phyloP scores from a whole-genome alignment of 2,113 vertebrate species.

The Aythya baeri region DNA sequence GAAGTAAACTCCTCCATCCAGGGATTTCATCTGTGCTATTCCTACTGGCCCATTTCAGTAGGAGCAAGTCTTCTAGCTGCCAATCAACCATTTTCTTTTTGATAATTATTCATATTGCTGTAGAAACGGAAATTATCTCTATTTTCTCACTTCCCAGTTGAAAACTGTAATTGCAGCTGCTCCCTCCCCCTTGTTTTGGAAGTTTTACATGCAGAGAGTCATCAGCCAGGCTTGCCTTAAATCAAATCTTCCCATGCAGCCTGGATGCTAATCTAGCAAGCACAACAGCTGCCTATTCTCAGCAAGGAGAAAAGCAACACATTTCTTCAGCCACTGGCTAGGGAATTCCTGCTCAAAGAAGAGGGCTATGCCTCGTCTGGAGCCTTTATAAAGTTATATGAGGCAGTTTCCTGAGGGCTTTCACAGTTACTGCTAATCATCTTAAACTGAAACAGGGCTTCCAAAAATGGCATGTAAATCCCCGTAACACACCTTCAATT shows the following conservation, averaged over 20 bases:
- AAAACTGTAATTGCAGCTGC: constrained; percentile 68
- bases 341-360: constrained; percentile 33
- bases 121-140: constrained; percentile 64
- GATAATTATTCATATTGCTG: constrained; percentile 60
- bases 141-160: constrained; percentile 67
- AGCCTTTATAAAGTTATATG: background rate
- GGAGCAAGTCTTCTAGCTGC: constrained; percentile 46
- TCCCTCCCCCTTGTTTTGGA: constrained; percentile 65
- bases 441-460: constrained; percentile 40
- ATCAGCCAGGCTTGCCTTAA: constrained; percentile 61
- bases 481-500: constrained; percentile 39
- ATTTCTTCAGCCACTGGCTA: constrained; percentile 24
- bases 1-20: background rate
- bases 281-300: constrained; percentile 34
- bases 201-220: constrained; percentile 55
- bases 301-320: constrained; percentile 26
- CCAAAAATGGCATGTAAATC: constrained; percentile 48
- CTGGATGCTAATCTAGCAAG: constrained; percentile 25
- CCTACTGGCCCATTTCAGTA: background rate
- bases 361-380: background rate
- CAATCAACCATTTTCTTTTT: constrained; percentile 51
- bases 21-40: background rate
- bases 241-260: constrained; percentile 58
- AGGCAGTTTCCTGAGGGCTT: constrained; percentile 40
- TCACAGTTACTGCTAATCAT: constrained; percentile 53